A percentile compares a stretch with the other conserved stretches of the same genome.
Conservation (phyloP, 2,113 vertebrate genomes). For the Saccopteryx bilineata region DNA sequence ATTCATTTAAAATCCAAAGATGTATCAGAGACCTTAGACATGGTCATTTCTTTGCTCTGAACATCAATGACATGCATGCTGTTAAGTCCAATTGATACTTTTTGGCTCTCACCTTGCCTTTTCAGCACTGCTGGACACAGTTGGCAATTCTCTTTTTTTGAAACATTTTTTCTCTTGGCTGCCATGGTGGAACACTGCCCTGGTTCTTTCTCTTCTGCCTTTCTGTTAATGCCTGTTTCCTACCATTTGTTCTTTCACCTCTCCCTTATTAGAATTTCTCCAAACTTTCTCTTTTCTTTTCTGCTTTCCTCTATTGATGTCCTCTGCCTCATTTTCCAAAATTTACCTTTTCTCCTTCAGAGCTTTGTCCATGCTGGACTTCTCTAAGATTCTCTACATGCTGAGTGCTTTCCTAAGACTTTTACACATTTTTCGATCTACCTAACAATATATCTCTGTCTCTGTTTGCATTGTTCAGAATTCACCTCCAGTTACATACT, state of each 20-base stretch:
- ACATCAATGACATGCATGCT: neutral
- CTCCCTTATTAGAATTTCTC: neutral
- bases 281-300: neutral
- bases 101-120: neutral
- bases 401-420: neutral
- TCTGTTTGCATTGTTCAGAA: neutral
- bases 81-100: neutral
- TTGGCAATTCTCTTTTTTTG: neutral
- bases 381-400: neutral
- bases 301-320: neutral
- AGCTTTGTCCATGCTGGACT: neutral
- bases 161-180: neutral
- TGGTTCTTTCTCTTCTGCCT: neutral
- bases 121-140: neutral
- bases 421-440: neutral
- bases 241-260: neutral
- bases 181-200: accelerated
- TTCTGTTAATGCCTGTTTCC: neutral
- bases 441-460: neutral
- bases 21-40: neutral
- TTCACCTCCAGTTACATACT: neutral
- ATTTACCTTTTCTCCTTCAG: neutral
- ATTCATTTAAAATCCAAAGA: neutral
- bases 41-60: neutral
- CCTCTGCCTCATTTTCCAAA: neutral